phyloP scores from a whole-genome alignment of 2,888 invertebrate genomes.

The Disparrhopalites patrizii region DNA sequence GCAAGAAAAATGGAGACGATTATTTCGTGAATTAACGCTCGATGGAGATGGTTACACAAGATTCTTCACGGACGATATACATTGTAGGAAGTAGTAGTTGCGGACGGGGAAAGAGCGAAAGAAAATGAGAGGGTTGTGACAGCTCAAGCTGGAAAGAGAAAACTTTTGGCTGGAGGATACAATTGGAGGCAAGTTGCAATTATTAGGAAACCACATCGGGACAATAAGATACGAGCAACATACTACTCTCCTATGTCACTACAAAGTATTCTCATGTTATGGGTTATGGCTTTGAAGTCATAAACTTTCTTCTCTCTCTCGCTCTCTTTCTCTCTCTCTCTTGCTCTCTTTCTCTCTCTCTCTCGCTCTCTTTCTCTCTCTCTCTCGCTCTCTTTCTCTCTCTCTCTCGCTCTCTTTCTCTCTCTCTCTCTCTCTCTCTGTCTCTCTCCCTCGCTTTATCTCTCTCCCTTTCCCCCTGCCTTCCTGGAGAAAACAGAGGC shows the following conservation, averaged over 20 bases:
- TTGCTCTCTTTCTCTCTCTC: too few relatives aligned
- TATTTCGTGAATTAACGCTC: too few relatives aligned
- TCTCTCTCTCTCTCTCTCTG: neutral
- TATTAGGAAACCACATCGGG: slow-evolving; percentile 34
- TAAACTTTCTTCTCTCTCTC: slow-evolving; percentile 26
- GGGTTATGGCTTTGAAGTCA: slow-evolving; percentile 33
- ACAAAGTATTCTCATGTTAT: slow-evolving; percentile 25
- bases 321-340: slow-evolving; percentile 11
- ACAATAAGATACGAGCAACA: slow-evolving; percentile 30
- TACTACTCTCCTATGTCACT: slow-evolving; percentile 24
- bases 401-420: too few relatives aligned
- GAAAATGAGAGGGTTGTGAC: slow-evolving; percentile 4
- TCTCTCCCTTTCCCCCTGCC: too few relatives aligned
- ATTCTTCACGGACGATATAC: neutral
- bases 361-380: too few relatives aligned
- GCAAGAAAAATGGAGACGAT: too few relatives aligned
- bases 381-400: too few relatives aligned
- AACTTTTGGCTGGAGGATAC: slow-evolving; percentile 20
- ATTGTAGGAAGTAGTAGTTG: neutral
- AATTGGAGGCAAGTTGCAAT: slow-evolving; percentile 34
- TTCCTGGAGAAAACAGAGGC: too few relatives aligned
- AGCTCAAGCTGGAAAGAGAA: slow-evolving; percentile 17
- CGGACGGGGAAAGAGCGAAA: neutral
- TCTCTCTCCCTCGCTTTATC: too few relatives aligned
- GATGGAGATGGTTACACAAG: neutral